Base-by-base conservation (phyloP, 2,797 vertebrate species). In the Spheniscus humboldti region DNA sequence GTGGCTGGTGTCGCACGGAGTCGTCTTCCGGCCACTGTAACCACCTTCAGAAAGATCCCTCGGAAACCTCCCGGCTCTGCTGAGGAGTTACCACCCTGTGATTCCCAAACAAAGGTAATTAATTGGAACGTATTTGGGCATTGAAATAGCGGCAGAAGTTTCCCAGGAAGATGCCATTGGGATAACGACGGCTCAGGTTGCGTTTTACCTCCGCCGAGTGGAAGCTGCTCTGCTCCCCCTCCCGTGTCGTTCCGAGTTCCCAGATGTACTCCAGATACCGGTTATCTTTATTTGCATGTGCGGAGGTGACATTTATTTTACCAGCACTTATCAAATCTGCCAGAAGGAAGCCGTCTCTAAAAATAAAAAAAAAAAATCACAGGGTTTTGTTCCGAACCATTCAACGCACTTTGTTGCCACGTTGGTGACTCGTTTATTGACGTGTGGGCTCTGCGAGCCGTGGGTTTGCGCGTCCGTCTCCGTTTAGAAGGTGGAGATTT, bases 91-190 rank as follows among this genome's bases (percentile, higher is more conserved):
- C 28, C 23, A 4, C 80, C 48, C 69, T 8, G 13, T 6, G 3
- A 28, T n/a, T 41, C 62, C 20, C 60, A 24, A n/a, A 9, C 9
- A 18, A 57, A 85, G 30, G 30, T 56, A 13, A 41, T 66, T 30
- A 48, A n/a, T 11, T 33, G 7, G 43, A 19, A 50, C 0, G 3
- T 11, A 12, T 57, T 41, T 16, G 3, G 25, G 43, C 1, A 2
- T 33, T 23, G 50, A 33, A 39, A 33, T 7, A 24, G 35, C 1
- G 0, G 16, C 41, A 6, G 48, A 13, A 31, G 41, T 6, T 88
- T 71, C 41, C 75, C 9, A 25, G 41, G n/a, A n/a, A 47, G 56
- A 9, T 24, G 35, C 23, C 8, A 11, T 5, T 7, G n/a, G 11
- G 41, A 18, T 63, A 41, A 30, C 1, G 8, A 35, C 4, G 7